Evolutionary conservation across 2,888 invertebrate genomes (phyloP).

Genomic region (Hesperia comma): DNA sequence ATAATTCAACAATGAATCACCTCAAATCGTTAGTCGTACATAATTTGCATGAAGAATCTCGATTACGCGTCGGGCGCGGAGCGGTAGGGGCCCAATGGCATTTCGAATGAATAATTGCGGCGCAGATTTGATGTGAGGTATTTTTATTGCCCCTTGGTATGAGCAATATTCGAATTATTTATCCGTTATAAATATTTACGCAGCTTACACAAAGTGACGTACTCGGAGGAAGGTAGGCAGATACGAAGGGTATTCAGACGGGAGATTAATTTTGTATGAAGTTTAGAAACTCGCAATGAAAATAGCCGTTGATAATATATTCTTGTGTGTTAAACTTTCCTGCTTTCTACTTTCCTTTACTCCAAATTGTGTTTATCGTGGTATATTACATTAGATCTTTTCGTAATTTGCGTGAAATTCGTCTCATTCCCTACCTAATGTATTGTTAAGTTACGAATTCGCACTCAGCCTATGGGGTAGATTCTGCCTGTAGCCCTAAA

Average conservation of each 20-base stretch:
- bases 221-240: constrained; percentile 1
- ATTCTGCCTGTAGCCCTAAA: no score
- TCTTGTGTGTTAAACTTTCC: not conserved
- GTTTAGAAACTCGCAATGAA: not conserved
- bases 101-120: constrained; percentile 77
- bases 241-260: constrained; percentile 16
- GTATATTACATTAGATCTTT: no score
- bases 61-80: constrained; percentile 40
- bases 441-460: no score
- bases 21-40: constrained; percentile 40
- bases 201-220: constrained; percentile 20
- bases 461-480: no score
- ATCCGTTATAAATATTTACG: constrained; percentile 49
- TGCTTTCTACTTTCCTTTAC: no score
- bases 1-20: constrained; percentile 15
- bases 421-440: no score
- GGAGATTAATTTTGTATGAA: constrained; percentile 22
- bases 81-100: constrained; percentile 58
- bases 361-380: no score
- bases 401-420: no score
- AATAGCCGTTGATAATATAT: not conserved
- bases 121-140: constrained; percentile 75
- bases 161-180: constrained; percentile 66
- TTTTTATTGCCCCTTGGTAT: constrained; percentile 73
- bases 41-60: constrained; percentile 47